A percentile compares a stretch with the other conserved stretches of the same genome.
These are phyloP conservation scores for Campylomormyrus numenius DNA, from an alignment of 2,113 vertebrate genomes.

Conservation along the genomic window DNA sequence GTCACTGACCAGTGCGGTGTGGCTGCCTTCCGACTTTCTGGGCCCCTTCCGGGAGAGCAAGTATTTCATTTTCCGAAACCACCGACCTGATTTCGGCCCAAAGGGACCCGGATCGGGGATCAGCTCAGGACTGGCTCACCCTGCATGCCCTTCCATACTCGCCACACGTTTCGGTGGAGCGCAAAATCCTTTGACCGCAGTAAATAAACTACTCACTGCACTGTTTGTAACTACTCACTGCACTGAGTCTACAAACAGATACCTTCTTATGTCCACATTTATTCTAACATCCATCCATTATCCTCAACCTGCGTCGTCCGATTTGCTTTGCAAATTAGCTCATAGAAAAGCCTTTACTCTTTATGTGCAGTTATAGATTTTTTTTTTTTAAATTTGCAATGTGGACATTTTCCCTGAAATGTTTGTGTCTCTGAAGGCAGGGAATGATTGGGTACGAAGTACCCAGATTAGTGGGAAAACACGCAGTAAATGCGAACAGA, in stretches of 20 bases:
- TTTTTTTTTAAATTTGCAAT: not conserved
- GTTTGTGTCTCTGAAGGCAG: not conserved
- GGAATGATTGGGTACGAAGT: not conserved
- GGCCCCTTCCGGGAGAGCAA: not conserved
- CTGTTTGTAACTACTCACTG: not conserved
- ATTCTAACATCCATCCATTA: not conserved
- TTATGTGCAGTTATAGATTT: not conserved
- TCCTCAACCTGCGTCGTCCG: not conserved
- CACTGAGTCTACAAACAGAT: not conserved
- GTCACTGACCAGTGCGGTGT: not conserved
- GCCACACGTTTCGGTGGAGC: not conserved
- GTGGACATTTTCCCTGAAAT: not conserved
- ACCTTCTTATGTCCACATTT: not conserved
- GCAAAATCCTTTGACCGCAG: conserved; percentile 9
- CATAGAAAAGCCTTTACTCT: not conserved
- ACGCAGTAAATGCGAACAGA: not conserved
- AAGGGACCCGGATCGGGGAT: not conserved
- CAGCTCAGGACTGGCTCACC: not conserved
- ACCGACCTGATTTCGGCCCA: not conserved
- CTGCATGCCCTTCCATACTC: not conserved
- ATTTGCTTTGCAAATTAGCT: not conserved
- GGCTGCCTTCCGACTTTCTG: not conserved
- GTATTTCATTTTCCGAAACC: conserved; percentile 8
- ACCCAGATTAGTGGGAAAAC: not conserved
- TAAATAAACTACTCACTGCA: not conserved